Conservation (phyloP, 2,113 vertebrate species). For the Rhynchomys soricoides region DNA sequence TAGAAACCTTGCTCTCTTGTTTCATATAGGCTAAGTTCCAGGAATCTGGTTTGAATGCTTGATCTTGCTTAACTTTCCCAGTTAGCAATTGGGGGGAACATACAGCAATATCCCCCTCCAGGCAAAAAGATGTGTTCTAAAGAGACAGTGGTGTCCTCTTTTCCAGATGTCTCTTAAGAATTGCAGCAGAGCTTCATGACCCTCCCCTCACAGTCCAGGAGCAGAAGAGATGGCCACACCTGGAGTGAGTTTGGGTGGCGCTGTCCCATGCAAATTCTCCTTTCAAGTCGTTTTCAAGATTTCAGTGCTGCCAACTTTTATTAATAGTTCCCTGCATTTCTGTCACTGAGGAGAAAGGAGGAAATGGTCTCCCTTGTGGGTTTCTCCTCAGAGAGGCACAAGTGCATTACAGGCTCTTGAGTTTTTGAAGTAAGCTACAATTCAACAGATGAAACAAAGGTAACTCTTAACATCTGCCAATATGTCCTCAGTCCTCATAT, state of each 20-base stretch:
- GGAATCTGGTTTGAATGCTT: background rate
- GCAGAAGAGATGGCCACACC: constrained; percentile 62
- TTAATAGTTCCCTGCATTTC: constrained; percentile 72
- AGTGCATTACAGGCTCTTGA: constrained; percentile 59
- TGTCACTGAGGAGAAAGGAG: constrained; percentile 69
- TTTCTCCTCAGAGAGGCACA: constrained; percentile 58
- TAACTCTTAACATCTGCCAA: constrained; percentile 77
- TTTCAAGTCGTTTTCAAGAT: constrained; percentile 78
- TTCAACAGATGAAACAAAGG: constrained; percentile 81
- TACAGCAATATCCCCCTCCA: background rate
- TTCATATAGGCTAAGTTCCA: background rate
- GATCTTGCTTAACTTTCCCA: constrained; percentile 51
- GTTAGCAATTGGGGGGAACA: constrained; percentile 7
- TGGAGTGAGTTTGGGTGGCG: constrained; percentile 77
- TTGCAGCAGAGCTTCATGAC: background rate
- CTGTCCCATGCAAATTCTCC: constrained; percentile 76
- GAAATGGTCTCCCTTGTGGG: constrained; percentile 73
- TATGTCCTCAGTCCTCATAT: constrained; percentile 70
- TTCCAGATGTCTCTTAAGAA: constrained; percentile 61
- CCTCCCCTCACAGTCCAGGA: background rate
- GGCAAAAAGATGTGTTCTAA: constrained; percentile 33
- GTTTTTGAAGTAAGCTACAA: constrained; percentile 74
- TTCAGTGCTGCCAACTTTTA: constrained; percentile 75
- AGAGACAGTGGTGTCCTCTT: background rate
- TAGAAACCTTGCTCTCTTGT: background rate